Evolutionary conservation across 2,888 invertebrate genomes (phyloP).

Genomic region (Horisme vitalbata): DNA sequence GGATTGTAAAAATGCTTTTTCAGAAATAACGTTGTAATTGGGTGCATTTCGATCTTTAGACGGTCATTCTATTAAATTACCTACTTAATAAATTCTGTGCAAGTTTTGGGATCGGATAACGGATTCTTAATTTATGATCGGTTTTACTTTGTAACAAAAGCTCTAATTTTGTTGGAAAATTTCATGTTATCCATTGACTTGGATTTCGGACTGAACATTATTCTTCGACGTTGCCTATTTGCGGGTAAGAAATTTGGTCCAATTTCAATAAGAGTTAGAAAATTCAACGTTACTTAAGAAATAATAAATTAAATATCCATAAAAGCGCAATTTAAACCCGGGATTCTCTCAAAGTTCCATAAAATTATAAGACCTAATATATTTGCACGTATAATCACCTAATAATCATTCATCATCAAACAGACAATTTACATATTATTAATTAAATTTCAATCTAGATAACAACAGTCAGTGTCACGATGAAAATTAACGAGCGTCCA

Average conservation of each 20-base stretch:
- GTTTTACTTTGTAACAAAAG: slow-evolving; percentile 64
- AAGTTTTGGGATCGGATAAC: slow-evolving; percentile 57
- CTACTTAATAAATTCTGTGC: slow-evolving; percentile 60
- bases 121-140: slow-evolving; percentile 67
- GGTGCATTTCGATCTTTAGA: slow-evolving; percentile 25
- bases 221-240: slow-evolving; percentile 35
- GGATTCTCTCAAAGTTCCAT: neutral
- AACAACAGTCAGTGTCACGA: slow-evolving; percentile 24
- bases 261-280: neutral
- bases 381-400: no score
- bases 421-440: slow-evolving; percentile 8
- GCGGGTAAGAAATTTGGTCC: neutral
- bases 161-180: slow-evolving; percentile 61
- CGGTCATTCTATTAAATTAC: slow-evolving; percentile 58
- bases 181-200: slow-evolving; percentile 47
- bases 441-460: slow-evolving; percentile 25
- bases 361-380: no score
- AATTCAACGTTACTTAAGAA: no score
- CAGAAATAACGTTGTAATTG: slow-evolving; percentile 14
- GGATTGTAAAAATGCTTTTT: slow-evolving; percentile 11
- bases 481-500: slow-evolving; percentile 25
- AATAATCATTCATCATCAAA: no score
- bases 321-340: neutral
- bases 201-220: slow-evolving; percentile 57
- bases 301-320: no score